Evolutionary conservation across 2,113 vertebrate species (phyloP), one percentile per base, ranked within the genome.

Genomic region (Carlito syrichta): DNA sequence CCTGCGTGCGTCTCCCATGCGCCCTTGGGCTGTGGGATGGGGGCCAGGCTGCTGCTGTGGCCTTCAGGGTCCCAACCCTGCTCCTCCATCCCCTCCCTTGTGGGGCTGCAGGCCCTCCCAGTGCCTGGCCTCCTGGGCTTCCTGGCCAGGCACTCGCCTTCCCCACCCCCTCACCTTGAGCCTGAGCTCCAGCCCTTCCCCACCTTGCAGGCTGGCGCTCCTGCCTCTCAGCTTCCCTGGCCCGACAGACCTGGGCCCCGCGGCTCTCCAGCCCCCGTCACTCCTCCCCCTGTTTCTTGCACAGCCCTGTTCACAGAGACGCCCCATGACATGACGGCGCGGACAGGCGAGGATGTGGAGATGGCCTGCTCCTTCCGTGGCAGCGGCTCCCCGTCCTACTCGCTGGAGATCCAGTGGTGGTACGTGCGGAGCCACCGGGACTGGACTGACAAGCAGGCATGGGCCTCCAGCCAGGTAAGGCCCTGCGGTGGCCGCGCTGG

Each of bases 371-470:
- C 99, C 91, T 99, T 99, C 98, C 99, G 99, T 0, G 99, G 99
- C 90, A 99, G 98, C 0, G 99, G 99, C 66, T 99, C 99, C 87
- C 99, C 99, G 1, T 99, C 99, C 96, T 99, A 99, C 98, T 99
- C 99, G 8, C 98, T 99, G 25, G 99, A 99, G 98, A 99, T 99
- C 97, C 99, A 99, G 99, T 99, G 99, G 99, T 99, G 99, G 99
- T 99, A 99, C 86, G 98, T 99, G 93, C 99, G 99, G 93, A 98
- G 99, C 97, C 99, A 98, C 97, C 98, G 93, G 96, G 99, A 99
- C 97, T 99, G 99, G 99, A 98, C 98, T 0, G 98, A 99, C 96
- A 99, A 99, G 97, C 98, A 99, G 97, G 95, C 98, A 0, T 99
- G 99, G 98, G 98, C 98, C 95, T 98, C 98, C 27, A 99, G 98